Evolutionary conservation across 1,140 invertebrate genomes (phyloP).

Genomic region (Aphis gossypii): DNA sequence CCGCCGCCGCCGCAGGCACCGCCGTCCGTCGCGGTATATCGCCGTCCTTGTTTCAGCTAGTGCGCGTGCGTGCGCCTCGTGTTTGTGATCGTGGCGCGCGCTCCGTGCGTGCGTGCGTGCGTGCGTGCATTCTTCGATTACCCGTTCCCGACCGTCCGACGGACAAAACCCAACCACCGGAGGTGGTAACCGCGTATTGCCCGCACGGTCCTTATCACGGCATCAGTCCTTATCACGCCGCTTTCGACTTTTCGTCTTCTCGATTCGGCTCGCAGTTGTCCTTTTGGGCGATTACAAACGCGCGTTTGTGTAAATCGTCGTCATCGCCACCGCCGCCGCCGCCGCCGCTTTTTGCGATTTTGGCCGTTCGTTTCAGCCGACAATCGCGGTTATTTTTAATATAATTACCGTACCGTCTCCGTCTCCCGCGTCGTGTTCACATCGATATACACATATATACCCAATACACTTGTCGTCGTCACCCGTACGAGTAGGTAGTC

Average conservation of each 20-base stretch:
- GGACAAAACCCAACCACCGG: background rate
- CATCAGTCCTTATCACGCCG: constrained; percentile 27
- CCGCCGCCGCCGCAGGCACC: background rate
- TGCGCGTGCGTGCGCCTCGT: background rate
- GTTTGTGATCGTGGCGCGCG: background rate
- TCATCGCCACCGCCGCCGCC: background rate
- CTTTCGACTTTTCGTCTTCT: constrained; percentile 35
- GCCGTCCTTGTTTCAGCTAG: background rate
- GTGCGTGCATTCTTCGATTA: constrained; percentile 4
- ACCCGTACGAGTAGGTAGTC: background rate
- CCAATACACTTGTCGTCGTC: background rate
- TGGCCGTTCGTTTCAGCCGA: background rate
- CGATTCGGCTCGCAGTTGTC: background rate
- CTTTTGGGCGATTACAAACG: background rate
- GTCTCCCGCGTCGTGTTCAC: background rate
- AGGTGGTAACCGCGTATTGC: constrained; percentile 11
- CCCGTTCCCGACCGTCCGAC: too few species aligned
- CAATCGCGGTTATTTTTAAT: constrained; percentile 12
- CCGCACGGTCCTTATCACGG: constrained; percentile 29
- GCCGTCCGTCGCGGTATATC: background rate
- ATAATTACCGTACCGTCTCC: background rate
- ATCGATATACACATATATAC: background rate
- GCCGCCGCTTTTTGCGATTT: background rate
- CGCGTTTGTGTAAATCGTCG: background rate
- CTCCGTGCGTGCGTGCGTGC: background rate